A percentile compares a stretch with the other conserved stretches of the same genome.
Conservation (phyloP, 2,797 vertebrate genomes). For the Margarornis squamiger region DNA sequence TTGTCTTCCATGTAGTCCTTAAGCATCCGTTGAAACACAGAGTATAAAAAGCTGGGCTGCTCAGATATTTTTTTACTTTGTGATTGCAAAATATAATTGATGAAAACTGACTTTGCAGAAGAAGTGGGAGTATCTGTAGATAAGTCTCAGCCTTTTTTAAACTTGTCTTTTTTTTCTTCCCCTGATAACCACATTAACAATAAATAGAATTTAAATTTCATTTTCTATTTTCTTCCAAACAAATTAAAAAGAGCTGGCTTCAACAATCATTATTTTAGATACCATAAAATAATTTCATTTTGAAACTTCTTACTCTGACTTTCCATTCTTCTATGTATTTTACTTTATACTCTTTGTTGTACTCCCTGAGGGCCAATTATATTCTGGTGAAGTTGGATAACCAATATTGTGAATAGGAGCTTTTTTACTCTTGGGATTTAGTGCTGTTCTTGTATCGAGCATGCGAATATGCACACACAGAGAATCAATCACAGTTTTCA, state of each 20-base stretch:
- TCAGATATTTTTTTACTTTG: not conserved
- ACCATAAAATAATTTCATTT: not conserved
- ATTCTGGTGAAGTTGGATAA: not conserved
- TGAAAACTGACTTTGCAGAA: not conserved
- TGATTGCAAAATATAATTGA: not conserved
- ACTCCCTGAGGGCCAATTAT: conserved; percentile 39
- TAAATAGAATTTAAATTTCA: not conserved
- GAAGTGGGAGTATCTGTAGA: not conserved
- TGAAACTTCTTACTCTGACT: not conserved
- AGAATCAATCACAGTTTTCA: conserved; percentile 15
- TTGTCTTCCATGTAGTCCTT: not conserved
- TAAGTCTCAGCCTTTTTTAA: not conserved
- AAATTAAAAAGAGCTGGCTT: not conserved
- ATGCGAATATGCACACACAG: not conserved
- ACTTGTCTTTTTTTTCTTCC: not conserved
- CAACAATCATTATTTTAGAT: not conserved
- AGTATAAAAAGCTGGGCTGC: not conserved
- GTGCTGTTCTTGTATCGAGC: not conserved
- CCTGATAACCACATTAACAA: not conserved
- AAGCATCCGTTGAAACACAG: not conserved
- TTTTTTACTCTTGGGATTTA: conserved; percentile 2
- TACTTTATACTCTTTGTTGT: not conserved
- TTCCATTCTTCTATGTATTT: not conserved
- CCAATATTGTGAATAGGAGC: not conserved
- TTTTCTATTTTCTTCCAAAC: conserved; percentile 22